Conservation (phyloP, 2,888 invertebrate genomes). For the Cabera pusaria region DNA sequence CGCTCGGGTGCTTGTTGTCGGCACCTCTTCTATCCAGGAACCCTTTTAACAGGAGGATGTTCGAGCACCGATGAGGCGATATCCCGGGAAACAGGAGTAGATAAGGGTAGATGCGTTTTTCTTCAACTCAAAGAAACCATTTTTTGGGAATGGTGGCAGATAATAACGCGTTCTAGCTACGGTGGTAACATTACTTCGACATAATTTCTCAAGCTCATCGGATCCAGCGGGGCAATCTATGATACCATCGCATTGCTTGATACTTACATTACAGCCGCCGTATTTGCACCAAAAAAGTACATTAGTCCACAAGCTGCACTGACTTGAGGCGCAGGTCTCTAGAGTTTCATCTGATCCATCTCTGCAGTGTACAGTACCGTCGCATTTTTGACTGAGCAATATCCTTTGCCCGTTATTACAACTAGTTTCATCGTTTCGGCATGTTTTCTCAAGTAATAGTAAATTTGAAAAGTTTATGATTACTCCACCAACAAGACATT, state of each 20-base stretch:
- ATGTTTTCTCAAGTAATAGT: conserved; percentile 7
- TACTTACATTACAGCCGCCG: conserved; percentile 14
- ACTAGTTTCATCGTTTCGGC: conserved; percentile 6
- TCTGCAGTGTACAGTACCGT: conserved; percentile 18
- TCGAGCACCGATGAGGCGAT: conserved; percentile 4
- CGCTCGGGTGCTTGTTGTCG: conserved; percentile 13
- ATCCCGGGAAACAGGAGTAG: conserved; percentile 16
- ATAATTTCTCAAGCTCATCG: conserved; percentile 11
- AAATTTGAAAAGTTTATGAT: conserved; percentile 1
- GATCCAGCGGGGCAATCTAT: conserved; percentile 16
- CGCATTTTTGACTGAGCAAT: conserved; percentile 8
- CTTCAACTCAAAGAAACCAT: conserved; percentile 20
- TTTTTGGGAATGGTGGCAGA: conserved; percentile 14
- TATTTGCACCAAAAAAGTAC: conserved; percentile 22
- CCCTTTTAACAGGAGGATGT: conserved; percentile 11
- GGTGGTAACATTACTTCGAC: conserved; percentile 10
- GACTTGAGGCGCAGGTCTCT: conserved; percentile 11
- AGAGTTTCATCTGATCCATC: conserved; percentile 22
- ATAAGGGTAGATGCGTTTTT: conserved; percentile 10
- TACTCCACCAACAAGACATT: conserved; percentile 3
- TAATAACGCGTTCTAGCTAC: conserved; percentile 14
- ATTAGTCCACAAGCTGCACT: conserved; percentile 8
- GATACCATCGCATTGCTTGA: conserved; percentile 12
- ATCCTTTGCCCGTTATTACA: conserved; percentile 16
- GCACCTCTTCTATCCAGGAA: conserved; percentile 8